Base-by-base conservation (phyloP, 2,113 vertebrate genomes). In the Sinocyclocheilus grahami region DNA sequence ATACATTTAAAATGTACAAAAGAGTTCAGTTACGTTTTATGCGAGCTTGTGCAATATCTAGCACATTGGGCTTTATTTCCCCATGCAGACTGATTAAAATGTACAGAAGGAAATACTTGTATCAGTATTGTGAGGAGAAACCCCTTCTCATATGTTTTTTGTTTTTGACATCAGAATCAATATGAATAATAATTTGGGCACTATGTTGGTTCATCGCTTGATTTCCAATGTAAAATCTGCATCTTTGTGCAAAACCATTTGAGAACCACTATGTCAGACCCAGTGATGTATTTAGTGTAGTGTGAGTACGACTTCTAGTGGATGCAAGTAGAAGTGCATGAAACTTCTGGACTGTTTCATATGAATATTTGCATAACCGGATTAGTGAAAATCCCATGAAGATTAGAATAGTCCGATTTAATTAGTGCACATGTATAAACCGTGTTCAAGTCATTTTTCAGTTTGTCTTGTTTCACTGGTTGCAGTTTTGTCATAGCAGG, bases 241-340 rank as follows among this genome's bases (percentile, higher is more conserved):
- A 6, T 33, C 39, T 24, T 46, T n/a, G 42, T 51, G 24, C 22
- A 12, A 78, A 60, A 58, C 53, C 3, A 60, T 3, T 4, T 79
- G 77, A 60, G 30, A 60, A 13, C 0, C 37, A 60, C 6, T 22
- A 39, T n/a, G 11, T 12, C 22, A 22, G 55, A 22, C 20, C 2
- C 22, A 13, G 12, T 5, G 12, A 18, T 9, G 13, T 1, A 0
- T 62, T 12, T 14, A 6, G 5, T 37, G 11, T 37, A 69, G 63
- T 24, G 48, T 39, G 18, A 39, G 27, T n/a, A 10, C 58, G 84
- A 48, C 84, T 16, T 48, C 46, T 42, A 39, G 84, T 85, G 76
- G 62, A 2, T 16, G 6, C 60, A 11, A 42, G 33, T 24, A 20
- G 51, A 80, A 86, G 4, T 20, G 76, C 84, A 79, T 3, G 42